Evolutionary conservation across 92 coral and sea anemone genomes (phyloP), one percentile per base, ranked within the genome.

Genomic region (Epizoanthus fatuus): DNA sequence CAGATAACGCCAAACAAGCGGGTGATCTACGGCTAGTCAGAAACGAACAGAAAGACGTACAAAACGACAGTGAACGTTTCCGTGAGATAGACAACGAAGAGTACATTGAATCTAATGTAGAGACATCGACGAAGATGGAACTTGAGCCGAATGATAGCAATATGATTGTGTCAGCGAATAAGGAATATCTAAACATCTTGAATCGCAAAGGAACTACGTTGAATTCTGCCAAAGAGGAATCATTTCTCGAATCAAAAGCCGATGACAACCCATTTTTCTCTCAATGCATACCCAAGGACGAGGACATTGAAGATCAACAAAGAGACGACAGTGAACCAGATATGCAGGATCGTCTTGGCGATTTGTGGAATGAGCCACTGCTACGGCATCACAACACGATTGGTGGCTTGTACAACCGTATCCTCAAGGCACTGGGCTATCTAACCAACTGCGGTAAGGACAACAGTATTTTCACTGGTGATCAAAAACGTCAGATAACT

Each of bases 391-490:
- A 93, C 72, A 87, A 82, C 84, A 93, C 96, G 1, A 93, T 93
- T n/a, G 96, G 94, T 0, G 81, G 91, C n/a, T 79, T 93, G 59
- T 93, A 93, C 92, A 78, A 63, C 47, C 91, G 79, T 78, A 87
- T 93, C 32, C 80, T 90, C 4, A 83, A 90, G 54, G 80, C 85
- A 10, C 77, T 93, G 5, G 83, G 83, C 57, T 76, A 91, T 52
- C 83, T 91, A 3, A 91, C 94, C 3, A 67, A 83, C 49, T 91
- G 94, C 55, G 94, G 94, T 51, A 63, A 47, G 6, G 15, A 91
- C 80, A 87, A 91, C 88, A 83, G 91, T n/a, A 91, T 91, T 22
- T 91, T 91, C 74, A 91, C 86, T 11, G 94, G 94, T 3, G 86
- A 91, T 32, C 87, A 51, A 14, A 71, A 63, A 8, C 57, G 89